Evolutionary conservation across 2,797 vertebrate genomes (phyloP), one percentile per base, ranked within the genome.

Genomic region (Dromococcyx pavoninus): DNA sequence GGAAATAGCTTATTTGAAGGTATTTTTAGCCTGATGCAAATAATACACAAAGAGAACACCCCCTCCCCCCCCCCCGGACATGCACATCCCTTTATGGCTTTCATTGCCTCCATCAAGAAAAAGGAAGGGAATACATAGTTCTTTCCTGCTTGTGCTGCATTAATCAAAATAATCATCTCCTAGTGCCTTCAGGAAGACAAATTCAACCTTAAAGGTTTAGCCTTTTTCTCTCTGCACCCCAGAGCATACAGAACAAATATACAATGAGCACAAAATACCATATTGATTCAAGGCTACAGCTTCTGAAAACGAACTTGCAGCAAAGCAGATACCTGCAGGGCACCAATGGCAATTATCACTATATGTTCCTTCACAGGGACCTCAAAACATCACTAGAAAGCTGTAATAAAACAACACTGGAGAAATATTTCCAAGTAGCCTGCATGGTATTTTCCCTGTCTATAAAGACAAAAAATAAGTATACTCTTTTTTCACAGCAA

Each of bases 371-470:
- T 51, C 56, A 77, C 0, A 62, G 33, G 71, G 33, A 56, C 37
- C 43, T 61, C 70, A 78, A 74, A 94, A 48, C 10, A 61, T 13
- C 46, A 62, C 57, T n/a, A 57, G 46, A 88, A 78, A 86, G 51
- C 17, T 76, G 60, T 8, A 62, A 46, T 85, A 37, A 74, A 89
- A 77, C 30, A 76, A 48, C 22, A 56, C n/a, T 51, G 43, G 19
- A 88, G 25, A 37, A 77, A 3, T 35, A 71, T 22, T 86, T 85
- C 41, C 44, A 77, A 74, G 48, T 10, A 62, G 28, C 28, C 64
- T 64, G 60, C 23, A 37, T 0, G 0, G 1, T 21, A 61, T 43
- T 54, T n/a, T 41, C 7, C 10, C 53, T 25, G 10, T 16, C 25
- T 64, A 46, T 21, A 41, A 72, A 70, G 19, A 62, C 12, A 39